Evolutionary conservation across 2,113 vertebrate species (phyloP).

Genomic region (Stigmatopora argus): DNA sequence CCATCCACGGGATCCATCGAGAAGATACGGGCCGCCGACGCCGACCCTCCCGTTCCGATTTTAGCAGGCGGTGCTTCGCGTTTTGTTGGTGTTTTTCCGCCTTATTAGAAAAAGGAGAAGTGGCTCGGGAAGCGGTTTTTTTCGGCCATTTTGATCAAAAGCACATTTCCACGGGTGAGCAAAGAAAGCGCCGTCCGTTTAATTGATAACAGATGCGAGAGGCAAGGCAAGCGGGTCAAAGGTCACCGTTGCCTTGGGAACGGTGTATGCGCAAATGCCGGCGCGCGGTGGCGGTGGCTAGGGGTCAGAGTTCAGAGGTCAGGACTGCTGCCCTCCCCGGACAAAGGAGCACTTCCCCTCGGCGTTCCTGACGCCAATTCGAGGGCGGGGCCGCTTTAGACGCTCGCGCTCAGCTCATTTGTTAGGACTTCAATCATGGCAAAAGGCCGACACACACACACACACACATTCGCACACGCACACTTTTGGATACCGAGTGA

Average conservation of each 20-base stretch:
- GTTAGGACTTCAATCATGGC: slow-evolving; percentile 41
- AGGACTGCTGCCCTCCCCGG: slow-evolving; percentile 66
- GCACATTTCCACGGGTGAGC: slow-evolving; percentile 11
- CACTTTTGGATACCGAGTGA: slow-evolving; percentile 28
- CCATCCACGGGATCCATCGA: slow-evolving; percentile 36
- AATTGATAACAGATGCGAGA: slow-evolving; percentile 83
- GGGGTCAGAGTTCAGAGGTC: slow-evolving; percentile 73
- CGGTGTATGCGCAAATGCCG: slow-evolving; percentile 61
- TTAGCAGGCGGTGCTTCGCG: slow-evolving; percentile 30
- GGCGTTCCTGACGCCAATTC: slow-evolving; percentile 50
- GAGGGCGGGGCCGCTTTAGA: slow-evolving; percentile 35
- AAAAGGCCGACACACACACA: slow-evolving; percentile 1
- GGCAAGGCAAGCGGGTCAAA: slow-evolving; percentile 67
- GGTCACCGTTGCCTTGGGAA: slow-evolving; percentile 74
- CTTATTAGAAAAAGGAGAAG: neutral
- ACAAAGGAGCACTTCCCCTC: slow-evolving; percentile 72
- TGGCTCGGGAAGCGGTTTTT: neutral
- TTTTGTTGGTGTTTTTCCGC: neutral
- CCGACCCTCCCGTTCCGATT: slow-evolving; percentile 14
- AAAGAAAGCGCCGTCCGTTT: slow-evolving; percentile 61
- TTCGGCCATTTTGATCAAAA: neutral
- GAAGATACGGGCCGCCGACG: slow-evolving; percentile 29
- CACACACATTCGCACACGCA: too few relatives aligned
- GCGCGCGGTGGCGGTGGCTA: slow-evolving; percentile 47
- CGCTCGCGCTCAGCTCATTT: slow-evolving; percentile 50